A percentile compares a stretch with the other conserved stretches of the same genome.
Conservation (phyloP, 2,888 invertebrate genomes). For the Merodon equestris region DNA sequence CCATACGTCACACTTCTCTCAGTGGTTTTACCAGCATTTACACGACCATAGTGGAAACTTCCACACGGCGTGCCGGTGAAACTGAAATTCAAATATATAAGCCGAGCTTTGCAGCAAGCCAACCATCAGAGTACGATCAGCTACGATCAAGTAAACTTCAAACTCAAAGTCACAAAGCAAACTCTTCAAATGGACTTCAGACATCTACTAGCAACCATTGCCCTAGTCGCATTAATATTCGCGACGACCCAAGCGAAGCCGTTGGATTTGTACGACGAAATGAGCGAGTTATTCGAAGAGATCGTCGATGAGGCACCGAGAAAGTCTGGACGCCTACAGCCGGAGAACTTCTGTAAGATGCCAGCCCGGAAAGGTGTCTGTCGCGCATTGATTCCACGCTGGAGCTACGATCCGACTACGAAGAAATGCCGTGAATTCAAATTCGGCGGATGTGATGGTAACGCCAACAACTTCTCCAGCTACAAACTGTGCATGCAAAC, state of each 20-base stretch:
- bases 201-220: constrained; percentile 32
- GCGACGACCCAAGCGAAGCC: constrained; percentile 66
- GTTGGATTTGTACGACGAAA: constrained; percentile 77
- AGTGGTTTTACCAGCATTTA: constrained; percentile 54
- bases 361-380: constrained; percentile 78
- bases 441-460: constrained; percentile 82
- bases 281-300: constrained; percentile 77
- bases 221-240: constrained; percentile 36
- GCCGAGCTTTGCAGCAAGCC: constrained; percentile 36
- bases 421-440: constrained; percentile 80
- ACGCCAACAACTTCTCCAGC: constrained; percentile 80
- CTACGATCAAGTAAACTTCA: constrained; percentile 61
- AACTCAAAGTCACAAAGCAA: constrained; percentile 13
- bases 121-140: constrained; percentile 63
- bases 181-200: constrained; percentile 44
- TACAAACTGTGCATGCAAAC: constrained; percentile 79
- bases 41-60: constrained; percentile 37
- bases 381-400: constrained; percentile 78
- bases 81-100: constrained; percentile 53
- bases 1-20: constrained; percentile 37
- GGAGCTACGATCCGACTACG: constrained; percentile 79
- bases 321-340: constrained; percentile 73
- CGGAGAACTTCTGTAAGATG: constrained; percentile 77
- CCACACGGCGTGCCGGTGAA: constrained; percentile 31
- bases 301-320: constrained; percentile 75